phyloP scores from a whole-genome alignment of 1,140 invertebrate genomes.

The Drosophila carrolli region DNA sequence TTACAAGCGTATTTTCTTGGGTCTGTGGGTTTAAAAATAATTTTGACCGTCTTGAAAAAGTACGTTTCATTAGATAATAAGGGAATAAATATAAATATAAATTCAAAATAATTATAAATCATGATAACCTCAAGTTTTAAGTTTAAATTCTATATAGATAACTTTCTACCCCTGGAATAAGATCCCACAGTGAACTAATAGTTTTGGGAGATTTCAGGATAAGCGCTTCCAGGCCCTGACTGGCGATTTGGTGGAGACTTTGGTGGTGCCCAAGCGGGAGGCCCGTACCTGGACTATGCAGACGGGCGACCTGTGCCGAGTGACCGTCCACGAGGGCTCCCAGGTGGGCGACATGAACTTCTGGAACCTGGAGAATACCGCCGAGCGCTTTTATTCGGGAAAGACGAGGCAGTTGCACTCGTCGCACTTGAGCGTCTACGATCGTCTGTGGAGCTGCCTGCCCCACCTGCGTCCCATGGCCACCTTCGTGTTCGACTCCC shows the following conservation, averaged over 20 bases:
- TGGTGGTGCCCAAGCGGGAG: slow-evolving; percentile 84
- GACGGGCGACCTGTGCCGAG: slow-evolving; percentile 82
- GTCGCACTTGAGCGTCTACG: slow-evolving; percentile 84
- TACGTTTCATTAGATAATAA: not conserved
- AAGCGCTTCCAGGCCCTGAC: slow-evolving; percentile 70
- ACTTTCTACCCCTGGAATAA: no score
- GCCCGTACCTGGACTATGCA: slow-evolving; percentile 84
- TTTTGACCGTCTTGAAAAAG: not conserved
- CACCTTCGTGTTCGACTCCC: slow-evolving; percentile 85
- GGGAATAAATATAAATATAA: no score
- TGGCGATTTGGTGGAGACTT: slow-evolving; percentile 65
- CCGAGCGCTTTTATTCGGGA: slow-evolving; percentile 85
- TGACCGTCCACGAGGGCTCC: slow-evolving; percentile 83
- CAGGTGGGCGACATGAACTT: slow-evolving; percentile 85
- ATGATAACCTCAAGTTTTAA: no score
- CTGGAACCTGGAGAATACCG: slow-evolving; percentile 85
- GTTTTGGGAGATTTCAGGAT: slow-evolving; percentile 32
- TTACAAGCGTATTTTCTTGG: not conserved
- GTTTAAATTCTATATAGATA: no score
- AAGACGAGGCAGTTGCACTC: slow-evolving; percentile 85
- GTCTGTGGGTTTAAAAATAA: not conserved
- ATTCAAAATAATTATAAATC: not conserved
- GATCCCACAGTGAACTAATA: not conserved
- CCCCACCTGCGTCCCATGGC: slow-evolving; percentile 85
- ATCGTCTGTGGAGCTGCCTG: slow-evolving; percentile 85